Evolutionary conservation across 2,113 vertebrate genomes (phyloP), one percentile per base, ranked within the genome.

Genomic region (Reinhardtius hippoglossoides): DNA sequence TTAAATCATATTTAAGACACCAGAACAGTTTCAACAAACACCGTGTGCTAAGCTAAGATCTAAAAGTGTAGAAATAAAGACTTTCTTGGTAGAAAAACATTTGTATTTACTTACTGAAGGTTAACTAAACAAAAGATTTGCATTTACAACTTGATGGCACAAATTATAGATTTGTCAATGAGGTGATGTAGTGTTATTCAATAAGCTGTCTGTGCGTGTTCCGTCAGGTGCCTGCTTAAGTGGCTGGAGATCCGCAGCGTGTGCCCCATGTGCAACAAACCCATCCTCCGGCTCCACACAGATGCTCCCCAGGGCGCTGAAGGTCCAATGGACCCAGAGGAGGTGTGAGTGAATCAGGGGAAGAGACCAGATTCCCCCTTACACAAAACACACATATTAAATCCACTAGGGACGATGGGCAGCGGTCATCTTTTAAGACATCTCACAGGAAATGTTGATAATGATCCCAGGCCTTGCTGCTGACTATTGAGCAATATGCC

Each of bases 221-320:
- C 60, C n/a, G 20, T 20, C 83, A 96, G 95, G 93, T 95, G 95
- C 92, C 92, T 96, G 86, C 87, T 95, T 35, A 96, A 96, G 77
- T 95, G 95, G 95, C 89, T 95, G 82, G 95, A 96, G 91, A 95
- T 96, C 76, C 95, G 95, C 79, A 96, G 94, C 48, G 94, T 95
- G 70, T 96, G 95, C 74, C 95, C 95, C 18, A 95, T 95, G 95
- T 96, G 95, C 67, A 96, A 95, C 92, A 95, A 95, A 59, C 94
- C 94, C 72, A 95, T 95, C 86, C 91, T 94, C 66, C 89, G 94
- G 77, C 89, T 95, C 37, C 93, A 94, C 89, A 87, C 88, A 16
- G 92, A 94, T 0, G 50, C 90, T 42, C 87, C 92, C 3, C 94
- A 93, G 75, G 93, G 93, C 8, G 89, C 93, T 0, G 95, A 95